phyloP scores from a whole-genome alignment of 2,888 invertebrate species.

The Saturnia japonica region DNA sequence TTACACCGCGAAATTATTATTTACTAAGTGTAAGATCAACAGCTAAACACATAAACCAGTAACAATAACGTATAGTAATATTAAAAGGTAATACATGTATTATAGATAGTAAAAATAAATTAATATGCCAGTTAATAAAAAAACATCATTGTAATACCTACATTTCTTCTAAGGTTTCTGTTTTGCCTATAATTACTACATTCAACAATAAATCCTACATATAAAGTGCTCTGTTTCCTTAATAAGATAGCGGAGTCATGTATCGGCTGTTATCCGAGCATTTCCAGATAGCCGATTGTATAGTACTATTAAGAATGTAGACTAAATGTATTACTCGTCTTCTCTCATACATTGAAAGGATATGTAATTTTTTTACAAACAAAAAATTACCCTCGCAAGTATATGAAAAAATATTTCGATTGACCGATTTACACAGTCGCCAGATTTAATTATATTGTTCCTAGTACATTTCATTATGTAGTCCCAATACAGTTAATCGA shows the following conservation, averaged over 20 bases:
- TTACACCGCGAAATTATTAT: not conserved
- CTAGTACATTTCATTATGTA: constrained; percentile 55
- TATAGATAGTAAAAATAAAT: not conserved
- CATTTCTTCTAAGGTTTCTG: not conserved
- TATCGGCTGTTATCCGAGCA: not conserved
- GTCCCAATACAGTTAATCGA: constrained; percentile 58
- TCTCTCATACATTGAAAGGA: not conserved
- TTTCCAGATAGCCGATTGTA: not conserved
- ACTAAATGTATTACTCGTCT: not conserved
- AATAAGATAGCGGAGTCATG: not conserved
- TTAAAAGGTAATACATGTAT: not conserved
- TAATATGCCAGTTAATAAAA: not conserved
- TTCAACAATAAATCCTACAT: not conserved
- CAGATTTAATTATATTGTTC: constrained; percentile 56
- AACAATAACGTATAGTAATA: not conserved
- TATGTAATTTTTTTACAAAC: not conserved
- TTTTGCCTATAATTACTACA: not conserved
- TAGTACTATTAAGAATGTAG: not conserved
- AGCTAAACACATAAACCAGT: not conserved
- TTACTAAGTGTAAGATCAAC: too few relatives aligned
- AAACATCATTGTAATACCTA: not conserved
- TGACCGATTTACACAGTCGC: constrained; percentile 44
- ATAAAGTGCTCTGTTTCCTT: not conserved
- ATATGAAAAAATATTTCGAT: constrained; percentile 31
- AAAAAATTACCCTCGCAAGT: not conserved